A percentile compares a stretch with the other conserved stretches of the same genome.
Evolutionary conservation across 2,113 vertebrate species (phyloP).

Genomic region (Pogonocichla stellata): DNA sequence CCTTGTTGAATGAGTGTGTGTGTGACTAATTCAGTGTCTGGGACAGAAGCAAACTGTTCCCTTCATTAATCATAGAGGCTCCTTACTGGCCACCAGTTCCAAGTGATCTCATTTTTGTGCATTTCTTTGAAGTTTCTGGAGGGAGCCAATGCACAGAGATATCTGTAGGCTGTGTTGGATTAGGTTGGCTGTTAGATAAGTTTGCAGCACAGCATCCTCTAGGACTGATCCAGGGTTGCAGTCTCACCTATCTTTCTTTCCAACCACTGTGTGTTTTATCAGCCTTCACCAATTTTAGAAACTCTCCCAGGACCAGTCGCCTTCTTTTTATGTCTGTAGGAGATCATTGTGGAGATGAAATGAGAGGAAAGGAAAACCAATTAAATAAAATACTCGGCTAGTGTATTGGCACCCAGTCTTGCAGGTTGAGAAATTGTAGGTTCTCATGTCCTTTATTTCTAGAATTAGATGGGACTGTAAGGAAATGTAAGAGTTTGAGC

Average conservation of each 20-base stretch:
- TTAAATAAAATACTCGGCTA: background rate
- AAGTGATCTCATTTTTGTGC: background rate
- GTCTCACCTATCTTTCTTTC: background rate
- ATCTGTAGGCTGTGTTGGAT: background rate
- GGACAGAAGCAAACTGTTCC: background rate
- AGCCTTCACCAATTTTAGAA: background rate
- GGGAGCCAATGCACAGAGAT: accelerated
- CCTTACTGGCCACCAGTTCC: background rate
- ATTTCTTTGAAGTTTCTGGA: background rate
- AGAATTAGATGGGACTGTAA: background rate
- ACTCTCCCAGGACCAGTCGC: background rate
- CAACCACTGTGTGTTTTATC: background rate
- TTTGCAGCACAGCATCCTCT: background rate
- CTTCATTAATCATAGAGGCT: background rate
- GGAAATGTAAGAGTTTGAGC: background rate
- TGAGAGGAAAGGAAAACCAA: background rate
- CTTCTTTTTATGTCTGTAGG: background rate
- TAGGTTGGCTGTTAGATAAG: background rate
- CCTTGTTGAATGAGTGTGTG: background rate
- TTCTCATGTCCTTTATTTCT: background rate
- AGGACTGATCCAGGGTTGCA: background rate
- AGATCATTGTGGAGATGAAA: background rate
- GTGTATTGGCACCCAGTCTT: background rate
- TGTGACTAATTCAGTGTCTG: background rate
- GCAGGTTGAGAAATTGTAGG: background rate